Percentiles rank a stretch among this genome's conserved stretches.
Conservation (phyloP, 2,113 vertebrate genomes). For the Bos taurus region DNA sequence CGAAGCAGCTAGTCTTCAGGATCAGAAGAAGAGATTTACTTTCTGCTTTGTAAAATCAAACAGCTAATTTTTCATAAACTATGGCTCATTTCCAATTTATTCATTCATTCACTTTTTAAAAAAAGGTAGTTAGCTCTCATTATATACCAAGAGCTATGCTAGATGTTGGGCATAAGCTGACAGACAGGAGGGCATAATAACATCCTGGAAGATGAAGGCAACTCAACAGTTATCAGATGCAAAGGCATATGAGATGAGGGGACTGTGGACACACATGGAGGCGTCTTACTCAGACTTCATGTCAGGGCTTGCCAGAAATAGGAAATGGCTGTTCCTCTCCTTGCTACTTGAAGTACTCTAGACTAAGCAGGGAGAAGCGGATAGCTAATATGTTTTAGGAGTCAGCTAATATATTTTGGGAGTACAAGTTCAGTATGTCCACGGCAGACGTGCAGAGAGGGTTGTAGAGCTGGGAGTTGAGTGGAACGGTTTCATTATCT, state of each 20-base stretch:
- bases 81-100: neutral
- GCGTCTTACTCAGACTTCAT: neutral
- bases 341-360: neutral
- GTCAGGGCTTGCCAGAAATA: neutral
- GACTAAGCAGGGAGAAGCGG: neutral
- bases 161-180: neutral
- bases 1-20: neutral
- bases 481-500: neutral
- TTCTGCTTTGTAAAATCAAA: neutral
- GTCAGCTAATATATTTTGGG: neutral
- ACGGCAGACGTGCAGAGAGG: fast-evolving
- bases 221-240: neutral
- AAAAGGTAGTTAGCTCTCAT: neutral
- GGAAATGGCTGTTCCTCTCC: neutral
- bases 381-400: neutral
- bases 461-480: neutral
- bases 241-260: too few species aligned
- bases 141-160: neutral
- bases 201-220: neutral
- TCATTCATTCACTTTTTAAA: neutral
- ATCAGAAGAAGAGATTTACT: neutral
- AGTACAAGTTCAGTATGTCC: neutral
- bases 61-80: neutral
- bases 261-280: neutral
- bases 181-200: neutral